Percentiles rank a stretch among this genome's conserved stretches.
Evolutionary conservation across 2,113 vertebrate genomes (phyloP).

Genomic region (Pituophis catenifer): DNA sequence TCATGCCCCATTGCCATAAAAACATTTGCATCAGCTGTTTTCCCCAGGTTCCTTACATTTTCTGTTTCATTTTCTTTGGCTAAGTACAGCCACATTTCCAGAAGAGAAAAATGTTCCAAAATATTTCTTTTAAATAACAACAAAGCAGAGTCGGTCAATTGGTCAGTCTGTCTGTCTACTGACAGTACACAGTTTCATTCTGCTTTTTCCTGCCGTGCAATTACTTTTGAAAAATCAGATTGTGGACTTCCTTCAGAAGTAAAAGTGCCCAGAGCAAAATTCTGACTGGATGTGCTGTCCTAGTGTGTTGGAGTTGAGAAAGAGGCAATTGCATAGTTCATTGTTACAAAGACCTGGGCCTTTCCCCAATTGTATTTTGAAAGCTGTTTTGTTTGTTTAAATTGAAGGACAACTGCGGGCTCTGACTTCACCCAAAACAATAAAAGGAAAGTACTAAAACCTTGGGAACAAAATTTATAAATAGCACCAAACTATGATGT

Average conservation of each 20-base stretch:
- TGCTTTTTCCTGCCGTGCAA: not conserved
- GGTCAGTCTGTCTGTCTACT: not conserved
- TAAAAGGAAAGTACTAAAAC: slow-evolving; percentile 66
- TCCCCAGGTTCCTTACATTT: not conserved
- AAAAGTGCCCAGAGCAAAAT: not conserved
- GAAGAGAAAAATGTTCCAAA: not conserved
- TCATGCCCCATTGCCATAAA: not conserved
- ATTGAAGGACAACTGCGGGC: slow-evolving; percentile 38
- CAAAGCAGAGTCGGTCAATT: not conserved
- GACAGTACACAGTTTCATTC: not conserved
- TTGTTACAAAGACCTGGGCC: not conserved
- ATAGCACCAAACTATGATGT: slow-evolving; percentile 23
- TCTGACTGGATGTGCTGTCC: not conserved
- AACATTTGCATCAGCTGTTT: not conserved
- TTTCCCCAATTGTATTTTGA: not conserved
- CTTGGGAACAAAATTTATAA: slow-evolving; percentile 58
- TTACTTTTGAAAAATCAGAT: not conserved
- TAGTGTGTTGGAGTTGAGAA: not conserved
- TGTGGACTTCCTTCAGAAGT: slow-evolving; percentile 11
- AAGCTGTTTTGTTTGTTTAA: slow-evolving; percentile 42
- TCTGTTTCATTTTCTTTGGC: slow-evolving; percentile 15
- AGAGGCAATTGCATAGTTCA: not conserved
- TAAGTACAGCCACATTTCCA: not conserved
- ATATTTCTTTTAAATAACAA: slow-evolving; percentile 4
- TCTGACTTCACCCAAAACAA: slow-evolving; percentile 51